Base-by-base conservation (phyloP, 2,113 vertebrate genomes). In the Conger conger region DNA sequence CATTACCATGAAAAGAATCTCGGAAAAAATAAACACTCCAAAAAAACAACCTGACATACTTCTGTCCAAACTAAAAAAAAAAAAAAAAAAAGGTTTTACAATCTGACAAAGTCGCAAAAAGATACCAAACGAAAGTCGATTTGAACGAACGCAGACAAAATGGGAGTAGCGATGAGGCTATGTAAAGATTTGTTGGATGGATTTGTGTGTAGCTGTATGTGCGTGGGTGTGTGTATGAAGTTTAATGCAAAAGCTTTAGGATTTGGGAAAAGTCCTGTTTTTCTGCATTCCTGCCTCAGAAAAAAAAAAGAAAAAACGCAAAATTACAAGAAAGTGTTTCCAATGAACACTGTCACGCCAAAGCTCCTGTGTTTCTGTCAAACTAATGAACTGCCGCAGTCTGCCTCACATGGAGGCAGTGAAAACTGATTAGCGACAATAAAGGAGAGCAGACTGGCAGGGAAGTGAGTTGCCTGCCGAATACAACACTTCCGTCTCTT, bases 311-410 rank as follows among this genome's bases (percentile, higher is more conserved):
- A 50, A 77, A 53, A 82, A 4, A 45, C 94, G 92, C 92, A 93
- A 94, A 94, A 93, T 83, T 94, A 93, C 94, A 95, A 95, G 95
- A 95, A 96, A 95, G 93, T 93, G 94, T 96, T 96, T 96, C 93
- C 93, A 94, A 88, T 86, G 86, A 86, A 89, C 84, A 85, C 87
- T 84, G 50, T 95, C 96, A 95, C 96, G 96, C 96, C 96, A 97
- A 97, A 97, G 96, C 95, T 96, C 95, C 92, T 92, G 88, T 85
- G 79, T 87, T 79, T 80, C 63, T 30, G 35, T 63, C 45, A 83
- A 87, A 91, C 86, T 86, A 80, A 30, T 81, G 35, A 86, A 15
- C 2, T 79, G 54, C 37, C 42, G 76, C 20, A 27, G n/a, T 60
- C 81, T 36, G 33, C 42, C 82, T 76, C 80, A 76, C 60, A 80